Evolutionary conservation across 2,888 invertebrate genomes (phyloP).

Genomic region (Eupithecia pulchellata): DNA sequence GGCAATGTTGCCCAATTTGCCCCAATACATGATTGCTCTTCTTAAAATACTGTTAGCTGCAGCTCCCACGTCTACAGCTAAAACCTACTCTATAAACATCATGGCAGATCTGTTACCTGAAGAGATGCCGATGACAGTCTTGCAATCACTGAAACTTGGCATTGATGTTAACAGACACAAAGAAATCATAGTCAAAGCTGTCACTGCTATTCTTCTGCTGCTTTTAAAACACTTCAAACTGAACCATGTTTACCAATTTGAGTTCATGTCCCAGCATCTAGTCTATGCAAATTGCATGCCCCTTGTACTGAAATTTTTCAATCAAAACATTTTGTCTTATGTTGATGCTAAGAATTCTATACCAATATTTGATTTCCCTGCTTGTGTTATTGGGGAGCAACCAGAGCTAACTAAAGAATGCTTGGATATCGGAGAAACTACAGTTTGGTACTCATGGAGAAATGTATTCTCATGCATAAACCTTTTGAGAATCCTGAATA

Average conservation of each 20-base stretch:
- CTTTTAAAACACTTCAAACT: slow-evolving; percentile 98
- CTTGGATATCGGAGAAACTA: slow-evolving; percentile 93
- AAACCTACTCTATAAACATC: slow-evolving; percentile 98
- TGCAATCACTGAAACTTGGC: slow-evolving; percentile 97
- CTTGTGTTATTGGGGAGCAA: slow-evolving; percentile 97
- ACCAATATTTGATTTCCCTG: slow-evolving; percentile 97
- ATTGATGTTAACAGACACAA: slow-evolving; percentile 99
- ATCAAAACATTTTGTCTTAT: slow-evolving; percentile 98
- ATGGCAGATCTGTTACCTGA: slow-evolving; percentile 98
- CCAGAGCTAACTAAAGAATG: slow-evolving; percentile 97
- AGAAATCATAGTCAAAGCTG: slow-evolving; percentile 98
- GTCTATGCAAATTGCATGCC: slow-evolving; percentile 99
- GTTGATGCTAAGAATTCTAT: slow-evolving; percentile 97
- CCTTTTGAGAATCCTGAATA: slow-evolving; percentile 97
- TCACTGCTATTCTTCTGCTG: slow-evolving; percentile 94
- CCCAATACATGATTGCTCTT: slow-evolving; percentile 98
- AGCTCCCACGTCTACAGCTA: slow-evolving; percentile 99
- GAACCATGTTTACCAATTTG: slow-evolving; percentile 99
- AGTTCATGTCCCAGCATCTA: slow-evolving; percentile 99
- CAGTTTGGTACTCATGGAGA: slow-evolving; percentile 96
- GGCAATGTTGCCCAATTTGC: slow-evolving; percentile 97
- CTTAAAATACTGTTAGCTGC: slow-evolving; percentile 98
- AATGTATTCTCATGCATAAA: slow-evolving; percentile 99
- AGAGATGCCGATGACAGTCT: slow-evolving; percentile 98
- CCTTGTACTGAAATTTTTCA: slow-evolving; percentile 98